Conservation (phyloP, 1,140 invertebrate species). For the Leptopilina boulardi region DNA sequence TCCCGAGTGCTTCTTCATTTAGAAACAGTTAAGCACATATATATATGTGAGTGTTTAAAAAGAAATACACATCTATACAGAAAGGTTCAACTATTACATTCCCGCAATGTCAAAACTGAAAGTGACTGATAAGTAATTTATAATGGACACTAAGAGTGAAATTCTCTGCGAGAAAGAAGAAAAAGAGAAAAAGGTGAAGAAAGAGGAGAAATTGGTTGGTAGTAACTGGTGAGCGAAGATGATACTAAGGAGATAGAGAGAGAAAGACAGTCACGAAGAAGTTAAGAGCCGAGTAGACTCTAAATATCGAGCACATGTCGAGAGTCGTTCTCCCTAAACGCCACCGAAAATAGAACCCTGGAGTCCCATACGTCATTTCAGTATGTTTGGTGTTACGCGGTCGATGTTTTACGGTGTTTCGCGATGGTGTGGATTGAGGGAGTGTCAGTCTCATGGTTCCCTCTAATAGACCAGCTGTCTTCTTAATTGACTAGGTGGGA, state of each 20-base stretch:
- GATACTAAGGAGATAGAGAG: not conserved
- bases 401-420: slow-evolving; percentile 57
- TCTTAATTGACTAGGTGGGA: slow-evolving; percentile 66
- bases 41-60: too few relatives aligned
- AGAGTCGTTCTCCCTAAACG: slow-evolving; percentile 40
- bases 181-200: slow-evolving; percentile 25
- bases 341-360: slow-evolving; percentile 51
- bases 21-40: too few relatives aligned
- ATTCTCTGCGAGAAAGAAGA: slow-evolving; percentile 1
- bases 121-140: slow-evolving; percentile 64
- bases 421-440: slow-evolving; percentile 19
- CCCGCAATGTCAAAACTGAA: slow-evolving; percentile 42
- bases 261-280: slow-evolving; percentile 12
- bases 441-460: slow-evolving; percentile 38
- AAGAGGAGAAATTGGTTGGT: slow-evolving; percentile 40
- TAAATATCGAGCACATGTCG: slow-evolving; percentile 55
- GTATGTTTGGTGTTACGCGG: slow-evolving; percentile 63
- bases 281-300: slow-evolving; percentile 1
- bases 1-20: too few relatives aligned
- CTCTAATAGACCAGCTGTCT: slow-evolving; percentile 65
- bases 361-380: slow-evolving; percentile 57
- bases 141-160: slow-evolving; percentile 47
- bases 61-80: not conserved
- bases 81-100: slow-evolving; percentile 9
- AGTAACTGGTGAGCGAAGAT: slow-evolving; percentile 41